A percentile compares a stretch with the other conserved stretches of the same genome.
phyloP scores from a whole-genome alignment of 2,888 invertebrate genomes.

The Habrosyne pyritoides region DNA sequence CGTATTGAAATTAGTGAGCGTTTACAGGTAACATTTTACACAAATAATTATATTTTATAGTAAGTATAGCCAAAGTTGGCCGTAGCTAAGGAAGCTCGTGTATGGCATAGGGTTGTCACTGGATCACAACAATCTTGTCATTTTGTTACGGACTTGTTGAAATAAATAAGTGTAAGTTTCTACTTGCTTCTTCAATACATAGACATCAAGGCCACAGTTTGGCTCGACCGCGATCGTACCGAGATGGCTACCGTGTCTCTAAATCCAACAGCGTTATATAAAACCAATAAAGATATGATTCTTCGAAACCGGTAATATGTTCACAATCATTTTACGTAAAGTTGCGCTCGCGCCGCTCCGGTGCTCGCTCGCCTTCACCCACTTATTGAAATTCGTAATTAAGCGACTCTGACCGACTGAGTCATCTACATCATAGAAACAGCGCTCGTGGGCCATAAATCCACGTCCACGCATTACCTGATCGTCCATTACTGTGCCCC shows the following conservation, averaged over 20 bases:
- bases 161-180: background rate
- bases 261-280: background rate
- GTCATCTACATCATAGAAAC: constrained; percentile 24
- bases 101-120: no score
- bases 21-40: background rate
- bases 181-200: background rate
- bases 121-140: no score
- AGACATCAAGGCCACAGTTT: background rate
- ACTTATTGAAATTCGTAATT: constrained; percentile 50
- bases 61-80: background rate
- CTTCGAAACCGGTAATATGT: constrained; percentile 18
- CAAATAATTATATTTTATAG: background rate
- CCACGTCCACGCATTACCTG: constrained; percentile 1
- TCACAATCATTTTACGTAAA: constrained; percentile 27
- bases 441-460: constrained; percentile 5
- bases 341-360: constrained; percentile 9
- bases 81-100: background rate
- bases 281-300: background rate
- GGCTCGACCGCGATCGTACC: background rate
- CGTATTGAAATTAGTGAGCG: background rate
- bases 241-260: background rate
- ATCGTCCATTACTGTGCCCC: background rate
- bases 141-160: no score
- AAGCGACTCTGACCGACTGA: constrained; percentile 29
- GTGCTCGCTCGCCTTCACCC: constrained; percentile 63